Evolutionary conservation across 1,140 invertebrate genomes (phyloP), one percentile per base, ranked within the genome.

Genomic region (Rhyzopertha dominica): DNA sequence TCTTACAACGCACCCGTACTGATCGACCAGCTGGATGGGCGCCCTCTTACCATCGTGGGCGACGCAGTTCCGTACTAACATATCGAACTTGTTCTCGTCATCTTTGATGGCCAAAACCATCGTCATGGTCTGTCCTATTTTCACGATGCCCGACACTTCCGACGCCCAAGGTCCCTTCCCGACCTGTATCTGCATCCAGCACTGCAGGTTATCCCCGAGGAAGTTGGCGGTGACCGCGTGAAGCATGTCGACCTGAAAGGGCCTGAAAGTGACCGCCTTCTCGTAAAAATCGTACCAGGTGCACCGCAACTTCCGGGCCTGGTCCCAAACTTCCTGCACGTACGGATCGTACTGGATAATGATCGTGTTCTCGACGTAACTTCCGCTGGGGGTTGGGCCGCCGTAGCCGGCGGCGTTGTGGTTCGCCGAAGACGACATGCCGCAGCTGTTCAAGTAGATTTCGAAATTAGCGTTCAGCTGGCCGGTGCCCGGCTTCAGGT

Each of bases 241-340:
- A 47, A 95, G 62, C 87, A 92, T 94, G 64, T 95, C 90, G 13
- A 95, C 90, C 72, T 89, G 86, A 80, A 93, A 95, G 16, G 90
- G 90, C 56, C 89, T 74, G 73, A 95, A 94, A 7, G 90, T 91
- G 17, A 95, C 90, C 0, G 88, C 85, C 66, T 95, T 95, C 67
- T 95, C 90, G 62, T 95, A 95, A 68, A 89, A 94, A 61, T 94
- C 90, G 65, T 94, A 93, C 90, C 90, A 94, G 4, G 90, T 93
- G 68, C 90, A 94, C 28, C 90, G 75, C 7, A 95, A 66, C 65
- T 90, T 90, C 58, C 90, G 76, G 0, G 86, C 76, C 63, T 85
- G 82, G 75, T 86, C 83, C 87, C 84, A 86, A 14, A 90, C 89
- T 71, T 94, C 90, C 69, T 95, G 91, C 9, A 95, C 90, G 57